Percentiles rank a stretch among this genome's conserved stretches.
These are phyloP conservation scores for Macropus fuliginosus DNA, from an alignment of 2,797 vertebrate species.

Conservation along the genomic window DNA sequence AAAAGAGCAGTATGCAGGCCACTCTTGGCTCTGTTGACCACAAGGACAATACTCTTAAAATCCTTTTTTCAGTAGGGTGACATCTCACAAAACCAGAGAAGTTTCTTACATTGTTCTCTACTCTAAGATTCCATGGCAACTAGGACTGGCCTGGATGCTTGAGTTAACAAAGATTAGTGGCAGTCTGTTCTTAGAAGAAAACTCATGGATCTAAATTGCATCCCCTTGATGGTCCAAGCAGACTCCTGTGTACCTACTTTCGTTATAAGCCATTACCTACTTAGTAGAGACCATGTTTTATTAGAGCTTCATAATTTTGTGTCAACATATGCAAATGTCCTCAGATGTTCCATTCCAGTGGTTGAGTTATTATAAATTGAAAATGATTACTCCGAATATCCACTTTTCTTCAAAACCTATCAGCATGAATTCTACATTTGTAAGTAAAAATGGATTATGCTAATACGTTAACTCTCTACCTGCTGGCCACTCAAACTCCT, in stretches of 20 bases:
- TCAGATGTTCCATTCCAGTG: conserved; percentile 72
- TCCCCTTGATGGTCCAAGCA: conserved; percentile 16
- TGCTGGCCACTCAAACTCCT: not conserved
- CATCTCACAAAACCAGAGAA: not conserved
- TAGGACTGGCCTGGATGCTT: not conserved
- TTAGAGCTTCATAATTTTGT: conserved; percentile 67
- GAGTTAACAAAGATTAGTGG: not conserved
- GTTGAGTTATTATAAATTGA: conserved; percentile 69
- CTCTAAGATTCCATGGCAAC: not conserved
- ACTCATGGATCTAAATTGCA: conserved; percentile 24
- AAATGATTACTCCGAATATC: conserved; percentile 71
- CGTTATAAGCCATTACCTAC: conserved; percentile 28
- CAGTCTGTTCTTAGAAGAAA: not conserved
- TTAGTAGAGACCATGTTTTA: conserved; percentile 66
- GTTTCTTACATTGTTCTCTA: conserved; percentile 18
- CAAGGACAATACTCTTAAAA: not conserved
- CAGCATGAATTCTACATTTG: conserved; percentile 65
- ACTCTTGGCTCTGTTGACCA: not conserved
- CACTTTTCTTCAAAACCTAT: conserved; percentile 68
- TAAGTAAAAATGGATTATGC: conserved; percentile 55
- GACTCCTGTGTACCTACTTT: conserved; percentile 19
- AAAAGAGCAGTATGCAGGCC: not conserved
- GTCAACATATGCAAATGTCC: conserved; percentile 72
- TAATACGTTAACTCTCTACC: conserved; percentile 63
- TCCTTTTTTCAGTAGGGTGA: not conserved